Evolutionary conservation across 2,888 invertebrate species (phyloP).

Genomic region (Frankliniella fusca): DNA sequence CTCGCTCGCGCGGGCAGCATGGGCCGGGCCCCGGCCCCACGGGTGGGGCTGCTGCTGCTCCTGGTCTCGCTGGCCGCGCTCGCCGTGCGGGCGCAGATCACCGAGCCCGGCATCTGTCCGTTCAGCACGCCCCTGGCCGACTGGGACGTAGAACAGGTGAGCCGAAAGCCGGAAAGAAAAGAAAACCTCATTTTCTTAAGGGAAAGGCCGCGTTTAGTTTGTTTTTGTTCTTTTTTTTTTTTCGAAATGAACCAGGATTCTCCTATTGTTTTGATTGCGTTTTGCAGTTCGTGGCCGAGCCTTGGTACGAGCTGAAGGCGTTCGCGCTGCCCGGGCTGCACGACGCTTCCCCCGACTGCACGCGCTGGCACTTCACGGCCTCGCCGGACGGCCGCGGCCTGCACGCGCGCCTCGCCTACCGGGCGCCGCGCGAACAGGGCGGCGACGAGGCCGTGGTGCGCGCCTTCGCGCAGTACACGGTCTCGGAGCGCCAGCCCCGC

Average conservation of each 20-base stretch:
- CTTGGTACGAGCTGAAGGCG: conserved; percentile 1
- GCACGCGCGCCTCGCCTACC: conserved; percentile 14
- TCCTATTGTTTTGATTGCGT: no score
- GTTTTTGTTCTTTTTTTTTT: no score
- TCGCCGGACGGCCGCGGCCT: neutral
- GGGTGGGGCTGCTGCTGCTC: neutral
- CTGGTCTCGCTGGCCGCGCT: neutral
- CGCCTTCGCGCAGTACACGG: conserved; percentile 8
- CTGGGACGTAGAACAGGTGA: neutral
- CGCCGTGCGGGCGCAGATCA: neutral
- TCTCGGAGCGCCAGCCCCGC: neutral
- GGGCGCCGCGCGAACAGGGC: neutral
- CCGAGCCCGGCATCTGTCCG: conserved; percentile 9
- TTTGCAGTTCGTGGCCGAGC: conserved; percentile 13
- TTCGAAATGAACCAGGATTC: no score
- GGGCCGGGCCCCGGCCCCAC: neutral
- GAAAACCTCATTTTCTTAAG: no score
- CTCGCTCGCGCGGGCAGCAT: neutral
- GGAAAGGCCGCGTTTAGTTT: no score
- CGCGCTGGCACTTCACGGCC: neutral
- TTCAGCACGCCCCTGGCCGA: neutral
- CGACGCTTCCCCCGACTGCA: neutral
- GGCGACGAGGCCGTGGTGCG: neutral
- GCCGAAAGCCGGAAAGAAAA: no score
- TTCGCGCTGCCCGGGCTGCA: conserved; percentile 14